Percentiles rank a stretch among this genome's conserved stretches.
These are phyloP conservation scores for Avahi laniger DNA, from an alignment of 2,797 vertebrate genomes.

Conservation along the genomic window DNA sequence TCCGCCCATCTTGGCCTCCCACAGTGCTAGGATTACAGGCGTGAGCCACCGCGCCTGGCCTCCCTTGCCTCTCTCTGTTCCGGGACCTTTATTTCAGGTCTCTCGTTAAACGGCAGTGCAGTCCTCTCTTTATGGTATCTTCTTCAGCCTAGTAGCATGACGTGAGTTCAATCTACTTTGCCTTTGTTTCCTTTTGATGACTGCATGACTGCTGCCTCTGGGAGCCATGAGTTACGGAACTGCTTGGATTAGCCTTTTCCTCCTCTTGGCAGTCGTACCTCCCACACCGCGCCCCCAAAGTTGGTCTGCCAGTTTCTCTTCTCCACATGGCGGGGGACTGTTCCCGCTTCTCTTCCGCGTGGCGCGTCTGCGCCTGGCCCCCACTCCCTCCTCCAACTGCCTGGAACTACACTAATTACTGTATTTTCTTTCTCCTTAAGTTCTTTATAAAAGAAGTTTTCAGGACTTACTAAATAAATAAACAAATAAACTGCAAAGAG, in stretches of 20 bases:
- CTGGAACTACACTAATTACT: not conserved
- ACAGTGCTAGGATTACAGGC: too few species aligned
- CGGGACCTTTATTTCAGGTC: not conserved
- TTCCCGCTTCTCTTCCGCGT: not conserved
- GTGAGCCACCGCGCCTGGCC: too few species aligned
- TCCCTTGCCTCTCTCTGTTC: not conserved
- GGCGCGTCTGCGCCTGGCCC: not conserved
- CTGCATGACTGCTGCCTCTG: not conserved
- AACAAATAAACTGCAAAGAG: not conserved
- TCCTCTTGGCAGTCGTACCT: not conserved
- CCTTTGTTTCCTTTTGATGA: not conserved
- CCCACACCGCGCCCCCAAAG: not conserved
- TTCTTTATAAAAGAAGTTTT: not conserved
- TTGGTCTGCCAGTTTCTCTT: conserved; percentile 22
- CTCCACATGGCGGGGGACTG: not conserved
- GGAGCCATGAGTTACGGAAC: not conserved
- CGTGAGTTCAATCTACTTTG: not conserved
- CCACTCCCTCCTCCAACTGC: not conserved
- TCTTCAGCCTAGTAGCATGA: not conserved
- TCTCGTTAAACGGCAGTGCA: not conserved
- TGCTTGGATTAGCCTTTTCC: not conserved
- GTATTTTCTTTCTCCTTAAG: not conserved
- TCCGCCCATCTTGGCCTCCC: too few species aligned
- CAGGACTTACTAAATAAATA: not conserved
- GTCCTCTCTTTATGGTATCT: not conserved